Base-by-base conservation (phyloP, 2,888 invertebrate genomes). In the Cremastinae sp. region DNA sequence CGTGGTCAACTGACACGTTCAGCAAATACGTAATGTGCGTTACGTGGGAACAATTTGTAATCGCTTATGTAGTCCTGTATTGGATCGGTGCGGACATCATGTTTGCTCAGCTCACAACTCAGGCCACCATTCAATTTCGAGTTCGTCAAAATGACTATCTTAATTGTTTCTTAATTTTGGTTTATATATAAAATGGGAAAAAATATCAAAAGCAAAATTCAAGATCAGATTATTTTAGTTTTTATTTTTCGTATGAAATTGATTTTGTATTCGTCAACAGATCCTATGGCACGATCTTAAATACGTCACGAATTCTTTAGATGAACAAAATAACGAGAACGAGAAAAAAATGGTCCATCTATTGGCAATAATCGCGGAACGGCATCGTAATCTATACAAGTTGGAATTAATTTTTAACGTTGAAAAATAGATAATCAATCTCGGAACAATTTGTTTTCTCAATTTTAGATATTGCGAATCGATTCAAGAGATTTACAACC, bases 101-200 rank as follows among this genome's bases (percentile, higher is more conserved):
- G 0, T 75, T 65, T 45, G 59, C 64, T 43, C 74, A 75, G 14
- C 41, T 75, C 4, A 28, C 49, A 10, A 56, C 70, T 10, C 74
- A 75, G 20, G 20, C 41, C 1, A 14, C 12, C 12, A 69, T 74
- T 16, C 62, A 74, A 47, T 74, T 61, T 43, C 59, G 49, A 35
- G 74, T 74, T n/a, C n/a, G n/a, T n/a, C n/a, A n/a, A n/a, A n/a
- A n/a, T n/a, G n/a, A n/a, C n/a, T n/a, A n/a, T n/a, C n/a, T n/a
- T n/a, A n/a, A n/a, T n/a, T n/a, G n/a, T n/a, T n/a, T n/a, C n/a
- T n/a, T n/a, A n/a, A n/a, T n/a, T n/a, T n/a, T n/a, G n/a, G n/a
- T n/a, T n/a, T n/a, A n/a, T n/a, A n/a, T n/a, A n/a, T n/a, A n/a
- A n/a, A n/a, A n/a, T n/a, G n/a, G n/a, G n/a, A n/a, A n/a, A n/a